Conservation (phyloP, 1,140 invertebrate species). For the Penaeus japonicus region DNA sequence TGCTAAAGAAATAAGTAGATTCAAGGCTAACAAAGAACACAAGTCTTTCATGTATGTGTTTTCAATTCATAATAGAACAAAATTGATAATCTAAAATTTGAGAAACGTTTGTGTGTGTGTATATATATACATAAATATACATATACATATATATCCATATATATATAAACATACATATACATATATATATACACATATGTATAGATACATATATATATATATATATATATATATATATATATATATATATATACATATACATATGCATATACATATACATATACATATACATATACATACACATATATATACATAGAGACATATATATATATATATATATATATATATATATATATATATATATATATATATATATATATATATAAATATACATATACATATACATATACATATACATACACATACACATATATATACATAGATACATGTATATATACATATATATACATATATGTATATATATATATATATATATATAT, state of each 20-base stretch:
- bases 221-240: not conserved
- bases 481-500: not conserved
- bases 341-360: not conserved
- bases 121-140: not conserved
- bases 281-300: not conserved
- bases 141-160: not conserved
- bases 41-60: no score
- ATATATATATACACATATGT: not conserved
- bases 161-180: not conserved
- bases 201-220: not conserved
- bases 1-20: no score
- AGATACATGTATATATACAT: not conserved
- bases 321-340: slow-evolving; percentile 13
- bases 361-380: not conserved
- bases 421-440: not conserved
- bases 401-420: not conserved
- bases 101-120: no score
- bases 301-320: not conserved
- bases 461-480: not conserved
- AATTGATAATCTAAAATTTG: no score
- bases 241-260: not conserved
- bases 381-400: not conserved
- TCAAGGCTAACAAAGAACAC: no score
- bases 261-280: not conserved
- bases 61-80: no score